Evolutionary conservation across 1,140 invertebrate species (phyloP), one percentile per base, ranked within the genome.

Genomic region (Aphis gossypii): DNA sequence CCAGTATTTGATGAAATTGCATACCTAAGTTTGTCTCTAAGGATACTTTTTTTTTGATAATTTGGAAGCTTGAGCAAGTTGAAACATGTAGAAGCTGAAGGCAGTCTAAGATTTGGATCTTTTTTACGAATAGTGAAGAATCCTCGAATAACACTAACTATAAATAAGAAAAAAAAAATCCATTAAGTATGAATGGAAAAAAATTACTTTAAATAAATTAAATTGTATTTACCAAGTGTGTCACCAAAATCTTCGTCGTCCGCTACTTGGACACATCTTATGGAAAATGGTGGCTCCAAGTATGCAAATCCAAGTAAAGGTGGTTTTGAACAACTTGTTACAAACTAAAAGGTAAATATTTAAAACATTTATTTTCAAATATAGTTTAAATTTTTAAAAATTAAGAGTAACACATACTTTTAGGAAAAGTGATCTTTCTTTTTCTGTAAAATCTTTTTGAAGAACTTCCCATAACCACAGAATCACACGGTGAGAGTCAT

Each of bases 391-490:
- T 44, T 82, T 90, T 46, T 14, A 48, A n/a, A 48, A 51, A 35
- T 35, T 86, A 23, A 35, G 44, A 44, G 18, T 35, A 23, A 3
- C n/a, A 89, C 44, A 89, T 89, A 89, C 51, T 88, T 88, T 48
- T 20, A 88, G 46, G 46, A 88, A 51, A 51, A 88, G 86, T 88
- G 97, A 97, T 94, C 97, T 96, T 95, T 99, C 99, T 90, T 98
- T 96, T 95, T 98, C 97, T 21, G 96, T 97, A 95, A 99, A 99
- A 95, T 99, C 99, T 95, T 98, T 98, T 94, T 99, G 98, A 48
- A 99, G 95, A 94, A 99, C 98, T 95, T 99, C 98, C 99, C 99
- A 99, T 25, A 99, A 96, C 99, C 99, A 99, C 95, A 98, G 97
- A 30, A 99, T 98, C 76, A 99, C 98, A 94, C 98, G 96, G 96